Conservation (phyloP, 2,113 vertebrate species). For the Pluvianellus socialis region DNA sequence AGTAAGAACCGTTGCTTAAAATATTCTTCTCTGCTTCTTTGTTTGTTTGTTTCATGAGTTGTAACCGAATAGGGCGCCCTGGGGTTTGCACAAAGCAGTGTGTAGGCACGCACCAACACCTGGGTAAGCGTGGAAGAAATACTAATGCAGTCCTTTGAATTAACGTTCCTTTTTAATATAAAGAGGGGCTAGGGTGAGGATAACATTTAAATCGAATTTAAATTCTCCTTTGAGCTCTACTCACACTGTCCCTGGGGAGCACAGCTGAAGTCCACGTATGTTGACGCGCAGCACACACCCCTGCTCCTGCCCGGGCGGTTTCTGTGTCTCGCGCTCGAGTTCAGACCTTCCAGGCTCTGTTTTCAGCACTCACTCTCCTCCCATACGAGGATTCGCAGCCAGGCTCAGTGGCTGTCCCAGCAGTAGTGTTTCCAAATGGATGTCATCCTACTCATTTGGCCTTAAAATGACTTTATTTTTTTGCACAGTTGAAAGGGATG, state of each 20-base stretch:
- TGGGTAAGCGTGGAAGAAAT: neutral
- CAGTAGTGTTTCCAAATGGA: neutral
- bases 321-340: rapidly evolving
- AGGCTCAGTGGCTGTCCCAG: neutral
- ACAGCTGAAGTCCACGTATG: neutral
- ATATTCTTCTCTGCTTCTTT: neutral
- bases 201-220: neutral
- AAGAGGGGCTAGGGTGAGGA: neutral
- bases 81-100: neutral
- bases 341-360: neutral
- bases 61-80: too few species aligned
- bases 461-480: neutral
- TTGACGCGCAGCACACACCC: neutral
- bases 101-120: neutral
- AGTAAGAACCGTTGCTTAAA: neutral
- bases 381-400: neutral
- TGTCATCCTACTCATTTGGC: neutral
- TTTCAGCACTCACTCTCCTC: neutral
- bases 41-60: neutral
- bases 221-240: neutral
- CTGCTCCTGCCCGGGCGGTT: neutral
- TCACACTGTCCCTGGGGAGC: neutral
- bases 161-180: neutral
- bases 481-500: neutral
- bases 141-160: neutral